Conservation (phyloP, 2,888 invertebrate species). For the Proisotoma minuta region DNA sequence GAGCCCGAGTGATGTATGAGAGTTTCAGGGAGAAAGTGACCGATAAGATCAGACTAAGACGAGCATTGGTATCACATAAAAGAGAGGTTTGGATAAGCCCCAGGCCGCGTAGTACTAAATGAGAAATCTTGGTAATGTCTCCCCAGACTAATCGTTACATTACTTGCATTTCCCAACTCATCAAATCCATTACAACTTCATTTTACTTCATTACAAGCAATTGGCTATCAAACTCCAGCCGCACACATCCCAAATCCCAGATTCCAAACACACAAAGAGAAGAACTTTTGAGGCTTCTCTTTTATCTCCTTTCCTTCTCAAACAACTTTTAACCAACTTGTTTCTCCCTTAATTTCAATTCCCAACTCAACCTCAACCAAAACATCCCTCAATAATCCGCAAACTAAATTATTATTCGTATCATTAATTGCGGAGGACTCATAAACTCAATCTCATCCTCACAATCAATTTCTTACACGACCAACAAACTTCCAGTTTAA, state of each 20-base stretch:
- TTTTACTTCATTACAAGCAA: conserved; percentile 46
- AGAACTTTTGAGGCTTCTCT: not conserved
- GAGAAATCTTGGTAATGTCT: conserved; percentile 45
- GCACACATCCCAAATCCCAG: not conserved
- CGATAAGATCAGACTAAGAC: conserved; percentile 23
- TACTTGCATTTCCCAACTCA: conserved; percentile 40
- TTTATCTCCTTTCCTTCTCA: conserved; percentile 20
- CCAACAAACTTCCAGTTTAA: not conserved
- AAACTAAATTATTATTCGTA: conserved; percentile 15
- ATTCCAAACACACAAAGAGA: conserved; percentile 5
- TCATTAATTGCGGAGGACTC: conserved; percentile 10
- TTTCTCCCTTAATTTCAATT: conserved; percentile 42
- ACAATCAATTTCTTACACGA: not conserved
- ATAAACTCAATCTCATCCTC: not conserved
- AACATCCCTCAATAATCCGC: conserved; percentile 7
- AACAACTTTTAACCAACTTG: conserved; percentile 32
- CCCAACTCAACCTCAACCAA: conserved; percentile 26
- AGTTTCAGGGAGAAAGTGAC: conserved; percentile 26
- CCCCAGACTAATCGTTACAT: conserved; percentile 37
- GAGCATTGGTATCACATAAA: conserved; percentile 39
- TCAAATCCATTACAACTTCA: conserved; percentile 45
- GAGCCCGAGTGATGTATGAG: conserved; percentile 42
- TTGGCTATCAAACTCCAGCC: conserved; percentile 36
- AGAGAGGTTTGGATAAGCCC: conserved; percentile 35
- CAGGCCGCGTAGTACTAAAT: conserved; percentile 34